Conservation (phyloP, 2,113 vertebrate genomes). For the Otus sunia region DNA sequence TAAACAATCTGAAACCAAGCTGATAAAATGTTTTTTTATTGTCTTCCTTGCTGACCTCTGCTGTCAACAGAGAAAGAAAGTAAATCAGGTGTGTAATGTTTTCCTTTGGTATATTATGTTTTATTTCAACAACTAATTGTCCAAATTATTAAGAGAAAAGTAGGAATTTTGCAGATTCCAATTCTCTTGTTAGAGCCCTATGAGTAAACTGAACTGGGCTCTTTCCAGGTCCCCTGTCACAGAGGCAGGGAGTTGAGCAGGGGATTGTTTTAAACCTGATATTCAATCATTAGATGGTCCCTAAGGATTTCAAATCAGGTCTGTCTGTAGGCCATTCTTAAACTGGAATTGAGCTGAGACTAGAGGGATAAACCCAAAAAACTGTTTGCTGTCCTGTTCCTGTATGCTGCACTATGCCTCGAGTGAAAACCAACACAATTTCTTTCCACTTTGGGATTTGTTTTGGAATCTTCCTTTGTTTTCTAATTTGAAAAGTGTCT, state of each 20-base stretch:
- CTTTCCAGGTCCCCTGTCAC: neutral
- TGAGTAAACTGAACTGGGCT: neutral
- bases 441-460: neutral
- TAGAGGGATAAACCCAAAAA: neutral
- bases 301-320: neutral
- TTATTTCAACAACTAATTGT: neutral
- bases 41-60: neutral
- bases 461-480: neutral
- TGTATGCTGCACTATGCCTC: rapidly evolving
- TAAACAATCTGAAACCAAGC: neutral
- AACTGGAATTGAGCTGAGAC: neutral
- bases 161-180: neutral
- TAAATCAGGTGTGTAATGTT: neutral
- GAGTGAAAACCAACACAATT: neutral
- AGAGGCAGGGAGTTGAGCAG: neutral
- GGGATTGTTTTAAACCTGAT: neutral
- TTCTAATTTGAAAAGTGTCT: neutral
- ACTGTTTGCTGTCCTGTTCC: neutral
- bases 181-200: rapidly evolving
- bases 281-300: neutral
- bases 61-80: neutral
- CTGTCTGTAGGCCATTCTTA: neutral
- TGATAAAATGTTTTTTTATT: conserved; percentile 15
- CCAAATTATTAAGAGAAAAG: neutral
- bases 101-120: neutral